phyloP scores from a whole-genome alignment of 37 sponge, comb jelly and placozoan species.

The Ephydatia muelleri region DNA sequence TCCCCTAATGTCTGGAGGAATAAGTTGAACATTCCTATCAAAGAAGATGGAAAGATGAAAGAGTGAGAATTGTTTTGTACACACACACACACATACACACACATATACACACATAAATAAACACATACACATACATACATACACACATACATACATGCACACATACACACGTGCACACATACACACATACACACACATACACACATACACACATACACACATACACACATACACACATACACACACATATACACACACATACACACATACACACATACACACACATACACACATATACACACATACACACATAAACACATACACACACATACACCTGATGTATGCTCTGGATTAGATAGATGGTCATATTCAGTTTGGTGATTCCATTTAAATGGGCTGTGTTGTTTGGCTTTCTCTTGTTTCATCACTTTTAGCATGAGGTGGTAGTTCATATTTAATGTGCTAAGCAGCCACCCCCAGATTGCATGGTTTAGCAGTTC shows the following conservation, averaged over 20 bases:
- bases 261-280: not conserved
- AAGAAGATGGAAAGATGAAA: conserved; percentile 31
- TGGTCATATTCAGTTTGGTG: too few relatives aligned
- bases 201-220: too few relatives aligned
- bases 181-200: not conserved
- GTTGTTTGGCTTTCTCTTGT: too few relatives aligned
- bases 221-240: not conserved
- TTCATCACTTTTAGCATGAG: too few relatives aligned
- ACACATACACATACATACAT: not conserved
- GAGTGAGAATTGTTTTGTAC: conserved; percentile 12
- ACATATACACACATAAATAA: not conserved
- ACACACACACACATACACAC: not conserved
- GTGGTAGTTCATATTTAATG: too few relatives aligned
- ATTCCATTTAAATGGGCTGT: too few relatives aligned
- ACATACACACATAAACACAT: not conserved
- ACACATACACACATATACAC: not conserved
- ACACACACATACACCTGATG: not conserved
- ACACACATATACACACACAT: not conserved
- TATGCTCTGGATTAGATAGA: too few relatives aligned
- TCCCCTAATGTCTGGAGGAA: conserved; percentile 47
- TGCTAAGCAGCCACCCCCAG: too few relatives aligned
- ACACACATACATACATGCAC: too few relatives aligned
- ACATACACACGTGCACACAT: not conserved
- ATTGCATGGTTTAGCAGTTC: too few relatives aligned
- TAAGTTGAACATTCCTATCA: conserved; percentile 39